Percentiles rank a stretch among this genome's conserved stretches.
Evolutionary conservation across 1,140 invertebrate genomes (phyloP).

Genomic region (Drosophila pruinosa): DNA sequence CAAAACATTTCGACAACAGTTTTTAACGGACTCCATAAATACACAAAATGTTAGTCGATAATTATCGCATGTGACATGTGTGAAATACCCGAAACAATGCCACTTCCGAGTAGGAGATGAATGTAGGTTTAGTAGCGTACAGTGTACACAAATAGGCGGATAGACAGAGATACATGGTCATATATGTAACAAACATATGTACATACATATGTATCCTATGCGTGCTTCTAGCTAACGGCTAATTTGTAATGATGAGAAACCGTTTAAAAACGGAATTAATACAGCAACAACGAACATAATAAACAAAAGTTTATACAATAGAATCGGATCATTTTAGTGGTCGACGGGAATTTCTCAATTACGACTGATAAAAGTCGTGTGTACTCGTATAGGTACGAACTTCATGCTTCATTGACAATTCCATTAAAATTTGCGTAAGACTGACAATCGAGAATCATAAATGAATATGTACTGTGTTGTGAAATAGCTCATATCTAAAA

Average conservation of each 20-base stretch:
- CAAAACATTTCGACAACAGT: slow-evolving; percentile 10
- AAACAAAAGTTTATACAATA: slow-evolving; percentile 49
- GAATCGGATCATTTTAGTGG: slow-evolving; percentile 20
- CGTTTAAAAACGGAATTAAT: slow-evolving; percentile 51
- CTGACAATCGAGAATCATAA: neutral
- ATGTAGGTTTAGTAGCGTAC: slow-evolving; percentile 23
- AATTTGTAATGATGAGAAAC: slow-evolving; percentile 78
- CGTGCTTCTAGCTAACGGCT: slow-evolving; percentile 54
- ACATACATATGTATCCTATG: neutral
- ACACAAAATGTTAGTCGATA: neutral
- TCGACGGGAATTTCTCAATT: slow-evolving; percentile 25
- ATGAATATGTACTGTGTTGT: too few relatives aligned
- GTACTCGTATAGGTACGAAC: slow-evolving; percentile 37
- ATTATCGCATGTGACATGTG: slow-evolving; percentile 14
- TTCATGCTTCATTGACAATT: slow-evolving; percentile 76
- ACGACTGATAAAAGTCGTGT: slow-evolving; percentile 51
- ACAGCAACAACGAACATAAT: slow-evolving; percentile 33
- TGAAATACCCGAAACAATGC: slow-evolving; percentile 9
- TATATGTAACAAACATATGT: neutral
- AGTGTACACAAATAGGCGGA: neutral
- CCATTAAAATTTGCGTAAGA: slow-evolving; percentile 65
- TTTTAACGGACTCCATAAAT: slow-evolving; percentile 18
- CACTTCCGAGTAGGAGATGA: slow-evolving; percentile 2
- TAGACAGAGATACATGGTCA: neutral
- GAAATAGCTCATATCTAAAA: neutral